These are phyloP conservation scores for Discoglossus pictus DNA, from an alignment of 2,797 vertebrate species.

Conservation along the genomic window DNA sequence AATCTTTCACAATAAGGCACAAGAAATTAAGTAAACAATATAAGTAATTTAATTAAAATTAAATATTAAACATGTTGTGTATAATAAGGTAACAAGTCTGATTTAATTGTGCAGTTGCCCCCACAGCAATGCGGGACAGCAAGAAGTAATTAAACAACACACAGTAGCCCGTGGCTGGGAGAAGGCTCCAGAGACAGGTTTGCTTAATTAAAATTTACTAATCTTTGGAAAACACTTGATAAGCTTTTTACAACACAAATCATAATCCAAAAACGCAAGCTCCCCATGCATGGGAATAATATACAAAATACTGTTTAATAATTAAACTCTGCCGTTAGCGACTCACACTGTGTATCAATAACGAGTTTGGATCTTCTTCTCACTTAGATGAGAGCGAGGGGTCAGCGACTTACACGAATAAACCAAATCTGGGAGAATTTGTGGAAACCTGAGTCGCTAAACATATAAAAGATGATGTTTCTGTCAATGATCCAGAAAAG, in stretches of 20 bases:
- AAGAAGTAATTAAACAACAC: conserved; percentile 88
- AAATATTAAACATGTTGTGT: conserved; percentile 81
- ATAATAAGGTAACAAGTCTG: conserved; percentile 76
- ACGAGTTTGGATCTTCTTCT: too few relatives aligned
- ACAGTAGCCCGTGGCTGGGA: conserved; percentile 79
- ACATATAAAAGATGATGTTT: too few relatives aligned
- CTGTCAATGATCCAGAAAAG: too few relatives aligned
- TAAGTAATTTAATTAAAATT: conserved; percentile 88
- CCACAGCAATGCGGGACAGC: conserved; percentile 80
- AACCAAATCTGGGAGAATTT: too few relatives aligned
- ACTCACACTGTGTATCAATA: conserved; percentile 54
- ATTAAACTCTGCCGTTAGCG: conserved; percentile 65
- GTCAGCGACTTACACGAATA: too few relatives aligned
- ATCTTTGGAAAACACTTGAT: conserved; percentile 80
- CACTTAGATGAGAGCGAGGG: too few relatives aligned
- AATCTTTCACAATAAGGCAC: conserved; percentile 71
- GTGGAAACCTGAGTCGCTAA: too few relatives aligned
- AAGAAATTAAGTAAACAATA: conserved; percentile 84
- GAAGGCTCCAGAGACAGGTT: conserved; percentile 80
- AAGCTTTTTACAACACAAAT: conserved; percentile 82
- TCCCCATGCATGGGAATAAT: conserved; percentile 55
- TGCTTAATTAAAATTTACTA: conserved; percentile 90
- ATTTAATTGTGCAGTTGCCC: conserved; percentile 80
- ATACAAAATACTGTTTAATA: conserved; percentile 68
- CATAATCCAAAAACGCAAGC: conserved; percentile 73